A percentile compares a stretch with the other conserved stretches of the same genome.
Evolutionary conservation across 2,113 vertebrate genomes (phyloP).

Genomic region (Mesocricetus auratus): DNA sequence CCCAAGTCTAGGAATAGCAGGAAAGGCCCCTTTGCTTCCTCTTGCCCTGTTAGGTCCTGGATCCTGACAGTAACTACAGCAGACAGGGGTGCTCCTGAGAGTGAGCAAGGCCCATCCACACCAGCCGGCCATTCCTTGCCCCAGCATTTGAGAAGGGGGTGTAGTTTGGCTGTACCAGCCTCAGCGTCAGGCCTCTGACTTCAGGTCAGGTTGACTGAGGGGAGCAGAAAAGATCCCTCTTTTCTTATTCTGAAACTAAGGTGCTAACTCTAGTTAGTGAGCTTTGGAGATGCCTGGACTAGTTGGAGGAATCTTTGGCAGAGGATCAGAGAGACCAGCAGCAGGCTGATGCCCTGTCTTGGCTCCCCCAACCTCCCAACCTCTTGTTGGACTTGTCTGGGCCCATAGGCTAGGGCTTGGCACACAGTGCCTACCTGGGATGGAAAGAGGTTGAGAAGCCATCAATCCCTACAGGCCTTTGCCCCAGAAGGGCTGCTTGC

Average conservation of each 20-base stretch:
- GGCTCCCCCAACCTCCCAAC: not conserved
- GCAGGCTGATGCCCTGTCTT: not conserved
- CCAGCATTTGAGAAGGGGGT: not conserved
- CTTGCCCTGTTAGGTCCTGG: not conserved
- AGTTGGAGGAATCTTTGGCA: slow-evolving; percentile 49
- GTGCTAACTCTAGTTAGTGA: slow-evolving; percentile 58
- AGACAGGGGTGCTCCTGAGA: not conserved
- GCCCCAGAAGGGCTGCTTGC: slow-evolving; percentile 12
- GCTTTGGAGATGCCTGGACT: slow-evolving; percentile 51
- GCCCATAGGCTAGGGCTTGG: not conserved
- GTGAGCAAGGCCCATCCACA: not conserved
- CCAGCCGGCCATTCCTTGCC: not conserved
- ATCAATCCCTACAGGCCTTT: slow-evolving; percentile 25
- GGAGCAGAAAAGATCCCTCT: not conserved
- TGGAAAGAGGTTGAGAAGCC: slow-evolving; percentile 13
- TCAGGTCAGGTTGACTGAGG: not conserved
- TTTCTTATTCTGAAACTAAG: slow-evolving; percentile 56
- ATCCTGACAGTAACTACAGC: not conserved
- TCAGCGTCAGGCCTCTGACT: not conserved
- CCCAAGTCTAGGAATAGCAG: not conserved
- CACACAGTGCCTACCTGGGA: not conserved
- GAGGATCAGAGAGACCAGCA: slow-evolving; percentile 8
- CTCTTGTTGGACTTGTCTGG: slow-evolving; percentile 12
- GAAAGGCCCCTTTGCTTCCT: not conserved
- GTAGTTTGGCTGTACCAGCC: not conserved